Evolutionary conservation across 2,888 invertebrate species (phyloP).

Genomic region (Cerceris rybyensis): DNA sequence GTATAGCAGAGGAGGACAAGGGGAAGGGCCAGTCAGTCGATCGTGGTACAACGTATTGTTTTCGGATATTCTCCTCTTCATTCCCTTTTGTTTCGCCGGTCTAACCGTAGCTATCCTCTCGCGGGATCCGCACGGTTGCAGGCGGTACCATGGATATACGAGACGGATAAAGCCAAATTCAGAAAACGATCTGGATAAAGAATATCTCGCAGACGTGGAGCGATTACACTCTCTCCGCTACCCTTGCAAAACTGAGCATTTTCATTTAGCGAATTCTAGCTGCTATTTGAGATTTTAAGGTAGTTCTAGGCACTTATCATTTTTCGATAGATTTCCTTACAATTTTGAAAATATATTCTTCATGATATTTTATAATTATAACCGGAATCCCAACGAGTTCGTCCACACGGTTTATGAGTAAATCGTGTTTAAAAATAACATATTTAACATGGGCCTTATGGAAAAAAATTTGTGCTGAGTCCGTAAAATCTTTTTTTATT

Average conservation of each 20-base stretch:
- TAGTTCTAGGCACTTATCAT: too few relatives aligned
- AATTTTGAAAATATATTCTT: too few relatives aligned
- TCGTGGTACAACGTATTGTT: slow-evolving; percentile 73
- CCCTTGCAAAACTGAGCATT: slow-evolving; percentile 21
- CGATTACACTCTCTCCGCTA: not conserved
- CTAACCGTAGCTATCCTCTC: slow-evolving; percentile 52
- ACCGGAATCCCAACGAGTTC: too few relatives aligned
- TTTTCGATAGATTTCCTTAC: too few relatives aligned
- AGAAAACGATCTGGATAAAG: not conserved
- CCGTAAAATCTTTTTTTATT: too few relatives aligned
- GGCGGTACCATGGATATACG: slow-evolving; percentile 37
- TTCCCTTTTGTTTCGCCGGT: slow-evolving; percentile 68
- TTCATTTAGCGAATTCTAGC: slow-evolving; percentile 52
- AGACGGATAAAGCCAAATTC: slow-evolving; percentile 42
- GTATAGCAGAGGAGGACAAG: slow-evolving; percentile 23
- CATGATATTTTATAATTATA: too few relatives aligned
- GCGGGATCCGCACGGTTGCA: slow-evolving; percentile 11
- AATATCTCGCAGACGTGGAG: not conserved
- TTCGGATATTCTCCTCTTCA: slow-evolving; percentile 73
- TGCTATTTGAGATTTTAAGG: slow-evolving; percentile 43
- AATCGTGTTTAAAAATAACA: too few relatives aligned
- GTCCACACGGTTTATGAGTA: too few relatives aligned
- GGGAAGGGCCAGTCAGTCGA: slow-evolving; percentile 38
- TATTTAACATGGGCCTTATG: too few relatives aligned
- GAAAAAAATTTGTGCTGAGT: too few relatives aligned